Evolutionary conservation across 1,140 invertebrate species (phyloP), one percentile per base, ranked within the genome.

Genomic region (Branchinecta lindahli): DNA sequence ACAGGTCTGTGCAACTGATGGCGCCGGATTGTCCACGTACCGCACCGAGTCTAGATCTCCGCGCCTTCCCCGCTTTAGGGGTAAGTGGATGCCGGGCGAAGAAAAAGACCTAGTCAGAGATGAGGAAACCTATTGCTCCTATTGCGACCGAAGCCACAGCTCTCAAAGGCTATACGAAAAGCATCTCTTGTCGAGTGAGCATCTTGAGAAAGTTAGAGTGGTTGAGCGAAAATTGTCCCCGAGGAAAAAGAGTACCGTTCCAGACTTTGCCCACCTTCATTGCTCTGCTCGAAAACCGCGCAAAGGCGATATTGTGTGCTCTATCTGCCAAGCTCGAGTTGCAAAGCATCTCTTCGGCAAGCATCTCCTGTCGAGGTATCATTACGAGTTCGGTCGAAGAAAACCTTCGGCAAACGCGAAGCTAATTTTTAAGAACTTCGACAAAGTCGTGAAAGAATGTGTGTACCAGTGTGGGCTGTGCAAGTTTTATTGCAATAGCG

Each of bases 391-490:
- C 81, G 80, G 70, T 77, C 78, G 20, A 81, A 69, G 46, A 46
- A 68, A 71, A 66, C 15, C 67, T 9, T 15, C 12, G 6, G 45
- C 15, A 77, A 44, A 83, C 84, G 47, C 80, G 72, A 77, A 80
- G 33, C 82, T 89, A 74, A 84, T 92, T 65, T 79, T 91, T 33
- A 83, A 86, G 66, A 88, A 92, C 77, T 90, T 91, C 76, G 83
- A 81, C 69, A 85, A 84, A 72, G 86, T 92, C 73, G 85, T 91
- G 2, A 82, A 84, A 46, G 86, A 91, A 73, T 87, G 87, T 70
- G 89, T 89, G 0, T 94, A 88, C 76, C 90, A 92, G 77, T 94
- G 91, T 75, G 83, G 83, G 21, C 81, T 87, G 1, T 94, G 91
- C 78, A 84, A 85, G 66, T 94, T 90, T 78, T 94, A 91, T 78